Evolutionary conservation across 2,797 vertebrate genomes (phyloP).

Genomic region (Diglossa cyanea): DNA sequence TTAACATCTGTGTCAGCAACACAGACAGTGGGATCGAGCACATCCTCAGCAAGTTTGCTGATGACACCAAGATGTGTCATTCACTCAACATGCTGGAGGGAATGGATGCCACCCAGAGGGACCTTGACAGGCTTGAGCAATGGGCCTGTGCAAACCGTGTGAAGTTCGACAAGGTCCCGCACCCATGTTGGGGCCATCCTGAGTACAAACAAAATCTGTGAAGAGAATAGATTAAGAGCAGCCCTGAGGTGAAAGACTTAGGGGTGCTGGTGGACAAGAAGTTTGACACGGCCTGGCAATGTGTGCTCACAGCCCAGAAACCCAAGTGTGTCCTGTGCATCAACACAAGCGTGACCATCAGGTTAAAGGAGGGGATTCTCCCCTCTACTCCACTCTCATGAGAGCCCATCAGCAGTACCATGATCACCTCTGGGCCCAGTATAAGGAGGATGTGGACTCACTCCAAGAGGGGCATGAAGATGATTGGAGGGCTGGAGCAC

Average conservation of each 20-base stretch:
- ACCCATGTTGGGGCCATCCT: neutral
- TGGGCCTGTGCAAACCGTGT: neutral
- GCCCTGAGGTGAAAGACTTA: neutral
- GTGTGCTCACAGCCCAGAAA: neutral
- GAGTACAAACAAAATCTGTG: neutral
- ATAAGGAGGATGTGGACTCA: neutral
- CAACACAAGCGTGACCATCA: neutral
- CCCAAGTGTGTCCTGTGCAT: neutral
- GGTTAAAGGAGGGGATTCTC: neutral
- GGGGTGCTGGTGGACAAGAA: neutral
- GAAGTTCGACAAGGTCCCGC: neutral
- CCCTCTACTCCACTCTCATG: neutral
- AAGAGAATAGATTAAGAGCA: neutral
- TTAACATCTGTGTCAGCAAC: neutral
- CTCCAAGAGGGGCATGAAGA: neutral
- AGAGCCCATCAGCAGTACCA: neutral
- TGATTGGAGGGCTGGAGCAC: neutral
- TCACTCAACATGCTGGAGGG: neutral
- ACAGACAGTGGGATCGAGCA: fast-evolving
- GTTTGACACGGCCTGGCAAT: neutral
- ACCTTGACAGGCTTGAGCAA: neutral
- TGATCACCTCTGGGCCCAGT: neutral
- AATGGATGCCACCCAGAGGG: neutral
- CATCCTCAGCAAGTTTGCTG: neutral
- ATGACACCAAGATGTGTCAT: neutral